Base-by-base conservation (phyloP, 2,888 invertebrate genomes). In the Lithophane ornitopus region DNA sequence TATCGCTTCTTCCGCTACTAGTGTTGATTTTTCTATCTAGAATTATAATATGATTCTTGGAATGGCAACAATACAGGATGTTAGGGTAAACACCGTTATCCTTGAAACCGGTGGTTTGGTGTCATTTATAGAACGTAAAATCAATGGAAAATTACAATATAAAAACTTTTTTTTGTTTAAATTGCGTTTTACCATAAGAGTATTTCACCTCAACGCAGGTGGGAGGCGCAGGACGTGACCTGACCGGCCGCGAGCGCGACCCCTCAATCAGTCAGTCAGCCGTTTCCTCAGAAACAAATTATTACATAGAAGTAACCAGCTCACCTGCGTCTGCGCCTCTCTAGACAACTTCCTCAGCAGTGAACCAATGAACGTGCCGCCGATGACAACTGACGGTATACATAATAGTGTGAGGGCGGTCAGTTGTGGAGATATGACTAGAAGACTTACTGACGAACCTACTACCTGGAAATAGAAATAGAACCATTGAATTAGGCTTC, bases 1-100 rank as follows among this genome's bases (percentile, higher is more conserved):
- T 74, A 99, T 97, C 4, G 99, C 99, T 95, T 99, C 99, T 93
- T 99, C 99, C 22, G 99, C 99, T 56, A 99, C 98, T 1, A 98
- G 97, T 0, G 99, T 98, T 0, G 99, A 97, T 91, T 98, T 98
- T 87, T 99, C 98, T 80, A 98, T 96, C 98, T 99, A 90, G 22
- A 63, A 41, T 62, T n/a, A n/a, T 4, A 61, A 39, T 19, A 19
- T 1, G 1, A 8, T 16, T 26, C 16, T 56, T 16, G 7, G 14
- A 56, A 56, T 56, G 14, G 26, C 26, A 56, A 26, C n/a, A n/a
- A n/a, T n/a, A n/a, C n/a, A n/a, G n/a, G n/a, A n/a, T n/a, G n/a
- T n/a, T n/a, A n/a, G n/a, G n/a, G n/a, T n/a, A n/a, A n/a, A n/a
- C n/a, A n/a, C n/a, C n/a, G n/a, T n/a, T n/a, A n/a, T n/a, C n/a